Conservation (phyloP, 2,888 invertebrate genomes). For the Chelonus formosanus region DNA sequence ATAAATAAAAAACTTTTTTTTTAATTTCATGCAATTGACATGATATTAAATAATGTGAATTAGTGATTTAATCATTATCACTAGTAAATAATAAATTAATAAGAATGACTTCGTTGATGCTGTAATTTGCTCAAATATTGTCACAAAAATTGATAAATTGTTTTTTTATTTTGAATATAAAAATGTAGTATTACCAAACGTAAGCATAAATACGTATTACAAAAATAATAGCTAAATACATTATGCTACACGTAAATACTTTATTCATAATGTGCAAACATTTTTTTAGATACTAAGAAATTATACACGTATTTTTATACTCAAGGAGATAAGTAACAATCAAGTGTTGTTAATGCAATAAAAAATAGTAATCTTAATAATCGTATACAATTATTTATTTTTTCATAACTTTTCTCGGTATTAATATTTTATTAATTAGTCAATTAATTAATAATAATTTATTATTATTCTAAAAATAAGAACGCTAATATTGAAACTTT, state of each 20-base stretch:
- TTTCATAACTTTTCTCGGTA: slow-evolving; percentile 3
- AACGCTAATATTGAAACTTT: too few relatives aligned
- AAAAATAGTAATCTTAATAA: slow-evolving; percentile 32
- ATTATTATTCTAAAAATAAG: too few relatives aligned
- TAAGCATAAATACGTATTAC: not conserved
- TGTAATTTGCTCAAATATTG: slow-evolving; percentile 32
- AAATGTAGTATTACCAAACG: slow-evolving; percentile 16
- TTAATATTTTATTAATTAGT: not conserved
- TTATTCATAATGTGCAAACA: slow-evolving; percentile 38
- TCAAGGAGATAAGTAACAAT: slow-evolving; percentile 38
- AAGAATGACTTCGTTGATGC: slow-evolving; percentile 1
- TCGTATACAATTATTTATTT: slow-evolving; percentile 13
- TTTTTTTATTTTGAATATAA: slow-evolving; percentile 9
- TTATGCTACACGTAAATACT: slow-evolving; percentile 34
- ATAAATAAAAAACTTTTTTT: too few relatives aligned
- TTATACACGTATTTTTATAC: slow-evolving; percentile 47
- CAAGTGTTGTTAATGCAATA: slow-evolving; percentile 28
- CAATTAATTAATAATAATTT: too few relatives aligned
- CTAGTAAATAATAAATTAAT: not conserved
- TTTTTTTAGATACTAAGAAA: slow-evolving; percentile 40
- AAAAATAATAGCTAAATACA: too few relatives aligned
- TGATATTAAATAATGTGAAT: too few relatives aligned
- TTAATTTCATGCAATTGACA: too few relatives aligned
- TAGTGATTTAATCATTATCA: not conserved
- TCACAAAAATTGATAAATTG: slow-evolving; percentile 9